A percentile compares a stretch with the other conserved stretches of the same genome.
Evolutionary conservation across 1,140 invertebrate genomes (phyloP).

Genomic region (Heliconius himera): DNA sequence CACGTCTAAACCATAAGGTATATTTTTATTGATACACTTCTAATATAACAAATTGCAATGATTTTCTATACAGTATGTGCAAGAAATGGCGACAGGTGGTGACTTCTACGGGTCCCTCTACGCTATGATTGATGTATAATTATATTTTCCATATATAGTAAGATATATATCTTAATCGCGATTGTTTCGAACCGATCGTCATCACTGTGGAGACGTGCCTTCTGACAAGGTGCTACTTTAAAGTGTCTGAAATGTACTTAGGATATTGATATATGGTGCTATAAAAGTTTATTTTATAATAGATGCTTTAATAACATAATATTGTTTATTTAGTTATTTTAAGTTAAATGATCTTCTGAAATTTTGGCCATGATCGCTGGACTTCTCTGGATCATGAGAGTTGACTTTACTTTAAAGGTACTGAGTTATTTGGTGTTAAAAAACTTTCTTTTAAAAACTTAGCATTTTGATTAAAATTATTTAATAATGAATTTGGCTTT

Average conservation of each 20-base stretch:
- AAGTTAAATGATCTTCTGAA: too few relatives aligned
- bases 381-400: too few relatives aligned
- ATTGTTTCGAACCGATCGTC: neutral
- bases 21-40: neutral
- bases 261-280: neutral
- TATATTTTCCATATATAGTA: constrained; percentile 13
- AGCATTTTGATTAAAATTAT: too few relatives aligned
- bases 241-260: neutral
- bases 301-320: neutral
- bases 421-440: too few relatives aligned
- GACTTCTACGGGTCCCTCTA: neutral
- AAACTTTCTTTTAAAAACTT: too few relatives aligned
- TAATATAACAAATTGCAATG: constrained; percentile 1
- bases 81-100: constrained; percentile 2
- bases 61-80: neutral
- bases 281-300: neutral
- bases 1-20: neutral
- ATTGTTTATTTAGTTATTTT: neutral
- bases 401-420: too few relatives aligned
- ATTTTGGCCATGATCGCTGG: too few relatives aligned
- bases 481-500: too few relatives aligned
- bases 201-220: neutral
- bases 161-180: constrained; percentile 2
- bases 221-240: constrained; percentile 4
- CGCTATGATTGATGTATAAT: constrained; percentile 10